phyloP scores from a whole-genome alignment of 2,888 invertebrate genomes.

The Amphipoea lucens region DNA sequence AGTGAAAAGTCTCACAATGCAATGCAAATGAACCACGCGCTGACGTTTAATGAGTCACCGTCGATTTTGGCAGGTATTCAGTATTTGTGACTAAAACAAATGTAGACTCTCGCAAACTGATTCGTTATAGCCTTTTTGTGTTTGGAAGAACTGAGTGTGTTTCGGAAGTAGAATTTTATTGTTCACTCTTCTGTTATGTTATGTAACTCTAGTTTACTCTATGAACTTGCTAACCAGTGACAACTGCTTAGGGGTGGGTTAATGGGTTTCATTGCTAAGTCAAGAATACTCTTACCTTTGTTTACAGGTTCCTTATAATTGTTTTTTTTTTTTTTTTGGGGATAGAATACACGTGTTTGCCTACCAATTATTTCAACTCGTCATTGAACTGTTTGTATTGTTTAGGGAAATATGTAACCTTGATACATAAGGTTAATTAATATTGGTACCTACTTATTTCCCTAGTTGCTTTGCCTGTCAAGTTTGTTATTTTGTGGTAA shows the following conservation, averaged over 20 bases:
- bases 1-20: slow-evolving; percentile 69
- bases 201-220: slow-evolving; percentile 26
- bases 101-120: slow-evolving; percentile 26
- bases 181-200: slow-evolving; percentile 15
- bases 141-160: slow-evolving; percentile 15
- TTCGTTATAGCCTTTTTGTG: slow-evolving; percentile 39
- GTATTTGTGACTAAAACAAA: slow-evolving; percentile 48
- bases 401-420: slow-evolving; percentile 23
- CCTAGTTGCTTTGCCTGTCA: slow-evolving; percentile 11
- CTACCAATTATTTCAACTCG: neutral
- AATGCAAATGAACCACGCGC: slow-evolving; percentile 50
- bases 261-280: slow-evolving; percentile 5
- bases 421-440: neutral
- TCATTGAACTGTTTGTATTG: neutral
- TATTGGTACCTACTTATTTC: slow-evolving; percentile 5
- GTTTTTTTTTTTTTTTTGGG: neutral
- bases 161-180: slow-evolving; percentile 2
- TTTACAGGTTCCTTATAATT: neutral
- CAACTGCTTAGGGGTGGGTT: slow-evolving; percentile 9
- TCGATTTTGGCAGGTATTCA: slow-evolving; percentile 39
- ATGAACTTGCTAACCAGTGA: slow-evolving; percentile 2
- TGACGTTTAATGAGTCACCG: slow-evolving; percentile 56
- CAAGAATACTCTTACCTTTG: slow-evolving; percentile 10
- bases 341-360: neutral
- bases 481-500: neutral